Evolutionary conservation across 2,113 vertebrate genomes (phyloP).

Genomic region (Seriola dumerili): DNA sequence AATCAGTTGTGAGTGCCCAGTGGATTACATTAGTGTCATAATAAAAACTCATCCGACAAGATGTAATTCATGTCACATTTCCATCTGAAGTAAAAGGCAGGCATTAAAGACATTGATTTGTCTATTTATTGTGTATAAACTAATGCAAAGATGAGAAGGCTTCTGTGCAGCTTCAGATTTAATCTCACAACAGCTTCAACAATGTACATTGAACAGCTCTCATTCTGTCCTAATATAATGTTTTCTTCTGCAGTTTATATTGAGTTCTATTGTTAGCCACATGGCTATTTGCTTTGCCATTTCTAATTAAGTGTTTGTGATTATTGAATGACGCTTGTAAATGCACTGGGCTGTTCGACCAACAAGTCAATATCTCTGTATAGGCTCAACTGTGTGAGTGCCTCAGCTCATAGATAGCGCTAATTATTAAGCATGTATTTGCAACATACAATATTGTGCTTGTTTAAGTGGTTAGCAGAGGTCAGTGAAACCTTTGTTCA

Average conservation of each 20-base stretch:
- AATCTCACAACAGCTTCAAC: not conserved
- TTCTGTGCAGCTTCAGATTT: not conserved
- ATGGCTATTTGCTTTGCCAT: constrained; percentile 38
- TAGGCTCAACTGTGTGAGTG: constrained; percentile 2
- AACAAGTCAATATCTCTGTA: constrained; percentile 50
- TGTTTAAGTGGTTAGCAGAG: constrained; percentile 1
- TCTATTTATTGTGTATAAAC: constrained; percentile 30
- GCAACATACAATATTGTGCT: not conserved
- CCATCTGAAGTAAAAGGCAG: constrained; percentile 32
- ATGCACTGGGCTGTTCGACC: constrained; percentile 34
- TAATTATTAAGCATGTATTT: constrained; percentile 44
- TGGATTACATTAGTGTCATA: constrained; percentile 66
- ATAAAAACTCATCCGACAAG: constrained; percentile 24
- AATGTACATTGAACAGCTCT: not conserved
- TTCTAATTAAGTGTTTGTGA: constrained; percentile 54
- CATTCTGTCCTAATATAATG: not conserved
- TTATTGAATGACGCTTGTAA: constrained; percentile 38
- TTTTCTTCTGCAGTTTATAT: constrained; percentile 3
- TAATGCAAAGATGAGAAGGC: not conserved
- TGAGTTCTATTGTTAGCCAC: constrained; percentile 5
- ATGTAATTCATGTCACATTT: constrained; percentile 60
- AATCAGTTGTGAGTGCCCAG: constrained; percentile 62
- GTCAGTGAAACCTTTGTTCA: constrained; percentile 11
- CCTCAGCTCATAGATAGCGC: not conserved
- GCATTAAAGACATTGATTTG: constrained; percentile 59